phyloP scores from a whole-genome alignment of 2,888 invertebrate species.

The Portevinia maculata region DNA sequence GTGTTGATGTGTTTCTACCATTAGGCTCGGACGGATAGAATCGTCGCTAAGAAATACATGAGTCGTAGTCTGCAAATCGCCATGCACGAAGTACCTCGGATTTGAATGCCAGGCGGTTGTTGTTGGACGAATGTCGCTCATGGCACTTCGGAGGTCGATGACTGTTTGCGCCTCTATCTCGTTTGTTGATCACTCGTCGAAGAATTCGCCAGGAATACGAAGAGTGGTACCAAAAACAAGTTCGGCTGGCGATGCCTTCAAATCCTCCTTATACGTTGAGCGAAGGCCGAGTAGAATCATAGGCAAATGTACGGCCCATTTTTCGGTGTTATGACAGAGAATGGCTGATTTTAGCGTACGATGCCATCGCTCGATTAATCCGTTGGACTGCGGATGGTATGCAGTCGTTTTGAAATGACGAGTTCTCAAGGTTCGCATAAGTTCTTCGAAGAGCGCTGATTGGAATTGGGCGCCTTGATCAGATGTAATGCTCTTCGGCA shows the following conservation, averaged over 20 bases:
- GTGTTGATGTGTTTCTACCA: too few species aligned
- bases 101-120: constrained; percentile 2
- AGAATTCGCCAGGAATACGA: constrained; percentile 22
- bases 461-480: constrained; percentile 81
- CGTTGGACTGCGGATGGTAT: constrained; percentile 80
- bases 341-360: constrained; percentile 78
- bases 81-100: constrained; percentile 13
- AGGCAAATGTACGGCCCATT: constrained; percentile 20
- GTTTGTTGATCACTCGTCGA: constrained; percentile 4
- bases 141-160: constrained; percentile 15
- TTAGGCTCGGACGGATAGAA: constrained; percentile 19
- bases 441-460: constrained; percentile 77
- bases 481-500: constrained; percentile 79
- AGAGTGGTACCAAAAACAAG: constrained; percentile 17
- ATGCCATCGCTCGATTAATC: constrained; percentile 81
- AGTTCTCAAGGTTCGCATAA: constrained; percentile 75
- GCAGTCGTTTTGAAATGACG: constrained; percentile 76
- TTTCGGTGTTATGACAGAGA: constrained; percentile 16
- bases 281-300: constrained; percentile 32
- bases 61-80: constrained; percentile 11
- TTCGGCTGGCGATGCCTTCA: constrained; percentile 38
- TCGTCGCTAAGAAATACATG: constrained; percentile 32
- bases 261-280: constrained; percentile 19
- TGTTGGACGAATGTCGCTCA: constrained; percentile 15
- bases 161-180: constrained; percentile 9